Base-by-base conservation (phyloP, 2,888 invertebrate species). In the Cryptops parisi region DNA sequence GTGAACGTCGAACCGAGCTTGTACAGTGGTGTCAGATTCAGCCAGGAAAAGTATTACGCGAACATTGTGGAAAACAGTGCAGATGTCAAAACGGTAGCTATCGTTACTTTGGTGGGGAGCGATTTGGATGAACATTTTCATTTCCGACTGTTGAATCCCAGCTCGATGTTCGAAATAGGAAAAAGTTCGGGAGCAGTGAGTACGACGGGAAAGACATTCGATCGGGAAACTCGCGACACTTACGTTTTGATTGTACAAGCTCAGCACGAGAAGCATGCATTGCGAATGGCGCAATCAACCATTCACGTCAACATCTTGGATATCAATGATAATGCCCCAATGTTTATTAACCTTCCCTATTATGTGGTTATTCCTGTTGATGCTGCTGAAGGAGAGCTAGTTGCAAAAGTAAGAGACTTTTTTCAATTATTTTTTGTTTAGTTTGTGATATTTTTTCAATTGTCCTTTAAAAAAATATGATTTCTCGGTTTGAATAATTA, bases 301-400 rank as follows among this genome's bases (percentile, higher is more conserved):
- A 84, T 94, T 15, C 80, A 84, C 67, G 81, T 94, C 22, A 76
- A 81, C 23, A 81, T 97, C 55, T 70, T 81, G 59, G 97, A 97
- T 73, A 79, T 88, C 55, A 97, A 97, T 72, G 97, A 97, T 73
- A 91, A 93, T 72, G 84, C 85, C 62, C 96, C 96, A 9, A 81
- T 84, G 76, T 96, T 94, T 73, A 82, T 90, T 53, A 86, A 85
- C 71, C 78, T 84, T 64, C 94, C 96, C 0, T 96, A 96, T 71
- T 86, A 83, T 66, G 89, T 90, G 25, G 86, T 91, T 5, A 85
- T 91, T 54, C 82, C 85, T 21, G 82, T 90, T 26, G 87, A 88
- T 65, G 84, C 88, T 54, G 78, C 79, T 61, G 82, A 82, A 60
- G 90, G 87, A 52, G 78, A 84, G 58, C 72, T 80, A 55, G 82